These are phyloP conservation scores for Calidris pugnax DNA, from an alignment of 2,113 vertebrate species.

Conservation along the genomic window DNA sequence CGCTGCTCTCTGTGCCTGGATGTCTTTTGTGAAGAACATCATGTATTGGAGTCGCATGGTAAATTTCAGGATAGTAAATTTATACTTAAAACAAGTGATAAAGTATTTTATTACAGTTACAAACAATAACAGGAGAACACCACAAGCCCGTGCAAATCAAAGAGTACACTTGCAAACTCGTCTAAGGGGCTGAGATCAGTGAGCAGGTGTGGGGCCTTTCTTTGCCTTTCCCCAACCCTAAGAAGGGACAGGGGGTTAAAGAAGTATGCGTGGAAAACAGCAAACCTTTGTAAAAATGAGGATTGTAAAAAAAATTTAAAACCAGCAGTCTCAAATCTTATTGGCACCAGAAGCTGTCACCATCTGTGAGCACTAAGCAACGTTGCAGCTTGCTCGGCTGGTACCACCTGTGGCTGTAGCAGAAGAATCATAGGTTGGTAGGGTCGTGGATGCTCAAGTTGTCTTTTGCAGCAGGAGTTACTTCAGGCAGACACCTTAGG, in stretches of 20 bases:
- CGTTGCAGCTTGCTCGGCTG: background rate
- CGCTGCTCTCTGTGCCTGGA: background rate
- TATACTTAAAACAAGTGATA: background rate
- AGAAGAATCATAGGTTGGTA: background rate
- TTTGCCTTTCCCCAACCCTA: background rate
- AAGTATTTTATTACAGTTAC: background rate
- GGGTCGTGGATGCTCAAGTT: background rate
- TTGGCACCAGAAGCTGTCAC: background rate
- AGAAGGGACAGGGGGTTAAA: background rate
- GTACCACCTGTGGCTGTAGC: background rate
- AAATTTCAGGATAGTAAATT: background rate
- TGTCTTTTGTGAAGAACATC: background rate
- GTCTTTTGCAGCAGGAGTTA: background rate
- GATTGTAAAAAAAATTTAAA: background rate
- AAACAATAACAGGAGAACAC: background rate
- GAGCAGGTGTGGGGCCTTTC: background rate
- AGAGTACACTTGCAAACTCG: background rate
- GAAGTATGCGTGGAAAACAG: background rate
- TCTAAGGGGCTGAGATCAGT: background rate
- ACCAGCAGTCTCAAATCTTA: background rate
- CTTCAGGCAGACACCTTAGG: background rate
- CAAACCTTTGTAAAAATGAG: background rate
- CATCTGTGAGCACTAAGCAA: background rate
- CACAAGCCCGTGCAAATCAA: background rate
- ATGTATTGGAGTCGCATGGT: accelerated